phyloP scores from a whole-genome alignment of 2,888 invertebrate species.

The Antitype chi region DNA sequence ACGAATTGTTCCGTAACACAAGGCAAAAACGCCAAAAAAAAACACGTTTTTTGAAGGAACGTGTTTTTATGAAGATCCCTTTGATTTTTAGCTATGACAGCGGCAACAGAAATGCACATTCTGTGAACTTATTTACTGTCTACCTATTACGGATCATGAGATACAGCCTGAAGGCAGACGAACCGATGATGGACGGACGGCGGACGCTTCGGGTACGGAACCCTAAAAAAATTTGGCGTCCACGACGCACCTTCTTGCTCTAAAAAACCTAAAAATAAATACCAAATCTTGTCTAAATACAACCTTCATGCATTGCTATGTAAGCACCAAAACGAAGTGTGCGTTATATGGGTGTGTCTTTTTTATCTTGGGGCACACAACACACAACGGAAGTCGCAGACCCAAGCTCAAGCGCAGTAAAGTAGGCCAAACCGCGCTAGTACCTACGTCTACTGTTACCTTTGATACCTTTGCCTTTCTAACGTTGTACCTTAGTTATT shows the following conservation, averaged over 20 bases:
- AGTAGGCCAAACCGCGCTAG: conserved; percentile 80
- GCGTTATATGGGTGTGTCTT: conserved; percentile 40
- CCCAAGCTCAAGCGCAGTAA: conserved; percentile 70
- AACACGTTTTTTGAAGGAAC: too few species aligned
- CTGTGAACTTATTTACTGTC: too few species aligned
- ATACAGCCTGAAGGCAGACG: too few species aligned
- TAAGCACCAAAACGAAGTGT: conserved; percentile 36
- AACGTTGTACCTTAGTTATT: conserved; percentile 67
- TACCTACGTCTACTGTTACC: conserved; percentile 80
- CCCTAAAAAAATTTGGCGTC: not conserved
- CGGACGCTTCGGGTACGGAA: too few species aligned
- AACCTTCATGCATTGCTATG: conserved; percentile 40
- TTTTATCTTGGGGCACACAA: conserved; percentile 61
- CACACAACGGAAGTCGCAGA: conserved; percentile 75
- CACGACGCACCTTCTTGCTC: conserved; percentile 17
- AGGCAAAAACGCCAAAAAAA: too few species aligned
- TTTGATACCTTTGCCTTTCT: conserved; percentile 84
- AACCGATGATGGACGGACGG: too few species aligned
- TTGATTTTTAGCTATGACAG: too few species aligned
- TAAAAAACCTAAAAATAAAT: conserved; percentile 8
- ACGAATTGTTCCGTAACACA: too few species aligned
- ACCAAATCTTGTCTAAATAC: conserved; percentile 19
- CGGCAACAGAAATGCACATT: too few species aligned
- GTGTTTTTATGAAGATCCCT: too few species aligned
- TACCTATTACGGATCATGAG: too few species aligned